Percentiles rank a stretch among this genome's conserved stretches.
Evolutionary conservation across 2,113 vertebrate species (phyloP).

Genomic region (Pangasianodon gigas): DNA sequence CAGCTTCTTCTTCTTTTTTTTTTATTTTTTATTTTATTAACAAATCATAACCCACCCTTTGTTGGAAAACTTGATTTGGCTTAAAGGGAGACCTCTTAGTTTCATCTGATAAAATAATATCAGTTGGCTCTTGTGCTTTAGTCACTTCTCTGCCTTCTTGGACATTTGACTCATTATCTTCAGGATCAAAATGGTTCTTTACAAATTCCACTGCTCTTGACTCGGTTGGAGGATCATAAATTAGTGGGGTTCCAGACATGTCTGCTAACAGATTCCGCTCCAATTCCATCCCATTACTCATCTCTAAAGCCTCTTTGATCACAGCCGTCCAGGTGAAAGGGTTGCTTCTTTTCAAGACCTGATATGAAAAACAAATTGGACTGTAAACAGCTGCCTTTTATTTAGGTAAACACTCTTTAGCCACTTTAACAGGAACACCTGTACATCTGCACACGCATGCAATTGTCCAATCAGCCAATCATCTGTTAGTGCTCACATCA

Average conservation of each 20-base stretch:
- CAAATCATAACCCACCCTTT: constrained; percentile 23
- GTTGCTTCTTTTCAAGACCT: not conserved
- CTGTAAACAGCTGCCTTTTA: not conserved
- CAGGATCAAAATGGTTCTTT: not conserved
- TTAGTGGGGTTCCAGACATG: not conserved
- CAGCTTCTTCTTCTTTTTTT: not conserved
- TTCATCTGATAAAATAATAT: constrained; percentile 24
- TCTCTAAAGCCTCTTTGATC: constrained; percentile 41
- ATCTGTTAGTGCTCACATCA: not conserved
- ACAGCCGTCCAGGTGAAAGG: constrained; percentile 37
- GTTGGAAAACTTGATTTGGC: constrained; percentile 9
- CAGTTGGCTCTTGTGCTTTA: not conserved
- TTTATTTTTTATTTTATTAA: not conserved
- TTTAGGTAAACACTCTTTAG: not conserved
- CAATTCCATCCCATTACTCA: constrained; percentile 36
- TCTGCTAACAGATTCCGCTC: constrained; percentile 7
- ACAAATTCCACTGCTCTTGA: not conserved
- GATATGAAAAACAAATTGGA: constrained; percentile 1
- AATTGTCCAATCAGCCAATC: not conserved
- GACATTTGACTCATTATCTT: not conserved
- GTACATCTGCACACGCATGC: not conserved
- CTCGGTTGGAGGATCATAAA: constrained; percentile 9
- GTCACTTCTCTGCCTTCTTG: constrained; percentile 2
- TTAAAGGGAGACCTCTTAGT: not conserved
- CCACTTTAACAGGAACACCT: not conserved